Conservation (phyloP, 1,140 invertebrate genomes). For the Ceratitis capitata region DNA sequence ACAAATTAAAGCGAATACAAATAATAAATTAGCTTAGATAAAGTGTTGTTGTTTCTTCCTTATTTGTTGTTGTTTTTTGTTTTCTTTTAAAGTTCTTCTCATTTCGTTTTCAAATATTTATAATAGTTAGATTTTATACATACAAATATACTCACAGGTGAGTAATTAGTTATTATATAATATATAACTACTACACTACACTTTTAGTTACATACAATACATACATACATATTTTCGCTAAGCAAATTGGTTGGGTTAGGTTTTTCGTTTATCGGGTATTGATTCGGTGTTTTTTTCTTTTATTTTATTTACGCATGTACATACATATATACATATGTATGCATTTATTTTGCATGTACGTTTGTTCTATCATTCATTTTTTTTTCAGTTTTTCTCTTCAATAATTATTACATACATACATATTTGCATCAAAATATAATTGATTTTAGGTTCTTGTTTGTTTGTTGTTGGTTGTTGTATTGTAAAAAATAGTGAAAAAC, state of each 20-base stretch:
- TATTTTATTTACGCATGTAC: background rate
- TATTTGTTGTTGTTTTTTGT: no score
- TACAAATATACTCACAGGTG: slow-evolving; percentile 24
- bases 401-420: no score
- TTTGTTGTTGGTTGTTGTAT: no score
- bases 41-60: background rate
- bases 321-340: background rate
- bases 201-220: background rate
- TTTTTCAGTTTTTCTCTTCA: no score
- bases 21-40: slow-evolving; percentile 33
- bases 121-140: background rate
- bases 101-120: slow-evolving; percentile 23
- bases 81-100: slow-evolving; percentile 29
- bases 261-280: no score
- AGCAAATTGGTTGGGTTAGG: background rate
- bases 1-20: slow-evolving; percentile 27
- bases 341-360: background rate
- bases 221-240: background rate
- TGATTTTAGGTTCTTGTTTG: no score
- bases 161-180: no score
- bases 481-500: no score
- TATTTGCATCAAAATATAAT: no score
- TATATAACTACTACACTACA: background rate
- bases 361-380: no score
- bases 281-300: background rate